phyloP scores from a whole-genome alignment of 1,140 invertebrate species.

The Conus betulinus region DNA sequence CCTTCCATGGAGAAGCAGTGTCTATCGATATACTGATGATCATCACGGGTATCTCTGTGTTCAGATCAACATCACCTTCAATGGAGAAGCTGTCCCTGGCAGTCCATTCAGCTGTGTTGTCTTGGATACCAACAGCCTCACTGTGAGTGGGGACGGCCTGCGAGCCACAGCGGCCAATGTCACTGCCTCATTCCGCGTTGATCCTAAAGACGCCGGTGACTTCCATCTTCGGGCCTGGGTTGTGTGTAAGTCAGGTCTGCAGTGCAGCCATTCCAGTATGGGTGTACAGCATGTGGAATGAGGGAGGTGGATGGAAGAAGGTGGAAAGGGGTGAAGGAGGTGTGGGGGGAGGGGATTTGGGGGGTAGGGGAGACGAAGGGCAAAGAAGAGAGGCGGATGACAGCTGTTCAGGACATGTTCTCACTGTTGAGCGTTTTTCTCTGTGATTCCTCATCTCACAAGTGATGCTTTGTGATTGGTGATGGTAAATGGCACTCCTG shows the following conservation, averaged over 20 bases:
- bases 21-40: slow-evolving; percentile 45
- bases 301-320: no score
- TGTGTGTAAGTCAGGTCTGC: slow-evolving; percentile 67
- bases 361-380: no score
- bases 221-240: slow-evolving; percentile 75
- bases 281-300: no score
- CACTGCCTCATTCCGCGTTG: slow-evolving; percentile 80
- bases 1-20: neutral
- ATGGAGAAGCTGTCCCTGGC: slow-evolving; percentile 44
- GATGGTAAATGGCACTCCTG: no score
- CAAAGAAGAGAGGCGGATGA: no score
- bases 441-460: no score
- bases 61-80: slow-evolving; percentile 37
- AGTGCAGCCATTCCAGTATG: no score
- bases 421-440: no score
- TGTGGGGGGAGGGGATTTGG: no score
- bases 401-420: no score
- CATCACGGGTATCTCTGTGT: neutral
- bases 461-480: no score
- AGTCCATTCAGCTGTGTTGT: slow-evolving; percentile 62
- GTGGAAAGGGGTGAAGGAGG: no score
- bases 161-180: slow-evolving; percentile 81
- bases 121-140: slow-evolving; percentile 55
- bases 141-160: slow-evolving; percentile 74
- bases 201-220: slow-evolving; percentile 77